Percentiles rank a stretch among this genome's conserved stretches.
Conservation (phyloP, 2,888 invertebrate genomes). For the Hemistola chrysoprasaria region DNA sequence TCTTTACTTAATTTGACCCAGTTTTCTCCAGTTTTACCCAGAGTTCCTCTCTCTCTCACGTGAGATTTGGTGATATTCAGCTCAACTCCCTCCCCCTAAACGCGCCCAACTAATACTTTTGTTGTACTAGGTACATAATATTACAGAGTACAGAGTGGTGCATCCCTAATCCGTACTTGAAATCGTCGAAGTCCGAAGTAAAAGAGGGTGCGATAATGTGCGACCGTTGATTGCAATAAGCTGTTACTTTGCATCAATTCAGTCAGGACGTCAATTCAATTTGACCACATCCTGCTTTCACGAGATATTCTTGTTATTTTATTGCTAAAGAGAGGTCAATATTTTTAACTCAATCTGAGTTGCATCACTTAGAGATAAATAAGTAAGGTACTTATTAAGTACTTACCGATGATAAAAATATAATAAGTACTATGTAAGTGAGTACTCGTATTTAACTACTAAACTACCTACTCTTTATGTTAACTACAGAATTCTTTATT, state of each 20-base stretch:
- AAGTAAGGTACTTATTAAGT: background rate
- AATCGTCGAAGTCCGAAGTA: conserved; percentile 48
- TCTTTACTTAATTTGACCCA: no score
- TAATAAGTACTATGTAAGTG: no score
- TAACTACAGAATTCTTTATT: no score
- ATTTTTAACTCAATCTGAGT: conserved; percentile 33
- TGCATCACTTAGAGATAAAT: conserved; percentile 7
- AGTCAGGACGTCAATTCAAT: conserved; percentile 74
- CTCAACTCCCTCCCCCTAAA: no score
- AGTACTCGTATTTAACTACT: conserved; percentile 8
- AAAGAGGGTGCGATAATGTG: conserved; percentile 67
- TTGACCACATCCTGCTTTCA: conserved; percentile 77
- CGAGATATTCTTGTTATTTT: conserved; percentile 61
- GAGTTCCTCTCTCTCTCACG: no score
- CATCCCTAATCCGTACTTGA: conserved; percentile 49
- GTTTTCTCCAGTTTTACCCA: no score
- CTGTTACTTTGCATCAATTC: conserved; percentile 72
- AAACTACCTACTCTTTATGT: no score
- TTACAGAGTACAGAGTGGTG: no score
- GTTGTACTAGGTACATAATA: no score
- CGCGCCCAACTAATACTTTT: no score
- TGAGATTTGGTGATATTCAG: no score
- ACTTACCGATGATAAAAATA: conserved; percentile 1
- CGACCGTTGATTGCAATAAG: conserved; percentile 72
- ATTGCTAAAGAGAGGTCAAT: conserved; percentile 35